Evolutionary conservation across 2,797 vertebrate genomes (phyloP).

Genomic region (Aeoliscus strigatus): DNA sequence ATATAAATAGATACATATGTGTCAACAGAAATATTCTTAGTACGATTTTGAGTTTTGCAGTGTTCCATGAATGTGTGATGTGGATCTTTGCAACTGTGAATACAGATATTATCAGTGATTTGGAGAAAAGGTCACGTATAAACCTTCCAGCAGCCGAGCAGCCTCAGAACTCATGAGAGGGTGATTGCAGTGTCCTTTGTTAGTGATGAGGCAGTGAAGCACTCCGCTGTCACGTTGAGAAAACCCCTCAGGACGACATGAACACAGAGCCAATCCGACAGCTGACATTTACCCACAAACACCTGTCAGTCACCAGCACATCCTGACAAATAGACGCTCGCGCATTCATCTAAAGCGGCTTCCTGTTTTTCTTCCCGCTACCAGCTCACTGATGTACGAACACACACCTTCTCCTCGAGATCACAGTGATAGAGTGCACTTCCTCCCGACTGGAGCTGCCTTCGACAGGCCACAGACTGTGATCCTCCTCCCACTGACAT

Average conservation of each 20-base stretch:
- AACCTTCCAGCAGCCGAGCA: constrained; percentile 1
- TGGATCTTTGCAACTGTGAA: constrained; percentile 1
- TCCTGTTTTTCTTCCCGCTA: constrained; percentile 15
- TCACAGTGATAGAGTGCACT: constrained; percentile 3
- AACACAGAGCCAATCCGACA: constrained; percentile 42
- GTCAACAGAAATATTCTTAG: too few relatives aligned
- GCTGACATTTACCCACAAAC: constrained; percentile 56
- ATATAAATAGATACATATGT: too few relatives aligned
- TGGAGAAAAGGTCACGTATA: constrained; percentile 38
- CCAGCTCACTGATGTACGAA: too few relatives aligned
- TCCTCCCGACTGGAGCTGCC: constrained; percentile 29
- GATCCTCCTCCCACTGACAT: constrained; percentile 23
- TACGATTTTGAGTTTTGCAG: too few relatives aligned
- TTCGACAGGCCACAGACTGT: constrained; percentile 16
- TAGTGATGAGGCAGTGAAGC: constrained; percentile 25
- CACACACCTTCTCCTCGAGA: constrained; percentile 1
- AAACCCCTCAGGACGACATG: constrained; percentile 32
- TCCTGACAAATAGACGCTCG: constrained; percentile 10
- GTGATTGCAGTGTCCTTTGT: constrained; percentile 37
- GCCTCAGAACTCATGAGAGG: constrained; percentile 12
- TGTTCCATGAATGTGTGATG: too few relatives aligned
- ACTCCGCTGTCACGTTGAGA: constrained; percentile 24
- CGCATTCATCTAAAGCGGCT: constrained; percentile 4
- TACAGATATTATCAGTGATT: constrained; percentile 30
- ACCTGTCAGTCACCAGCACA: constrained; percentile 44